phyloP scores from a whole-genome alignment of 1,140 invertebrate genomes.

The Doryteuthis pealeii region DNA sequence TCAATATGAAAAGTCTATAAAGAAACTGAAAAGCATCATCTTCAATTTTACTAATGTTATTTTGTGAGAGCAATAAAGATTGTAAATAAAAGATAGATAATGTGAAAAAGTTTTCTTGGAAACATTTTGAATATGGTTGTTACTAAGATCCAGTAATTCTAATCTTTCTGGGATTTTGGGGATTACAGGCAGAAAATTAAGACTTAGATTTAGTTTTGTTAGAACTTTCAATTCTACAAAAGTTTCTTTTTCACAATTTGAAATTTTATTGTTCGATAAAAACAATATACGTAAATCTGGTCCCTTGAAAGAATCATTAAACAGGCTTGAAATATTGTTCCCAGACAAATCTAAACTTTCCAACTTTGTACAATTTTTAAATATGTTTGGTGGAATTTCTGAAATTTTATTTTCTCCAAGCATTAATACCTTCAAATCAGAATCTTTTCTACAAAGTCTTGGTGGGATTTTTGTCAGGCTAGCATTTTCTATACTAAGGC shows the following conservation, averaged over 20 bases:
- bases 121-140: conserved; percentile 19
- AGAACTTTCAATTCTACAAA: neutral
- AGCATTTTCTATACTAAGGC: neutral
- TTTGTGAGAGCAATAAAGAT: conserved; percentile 26
- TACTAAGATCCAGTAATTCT: conserved; percentile 14
- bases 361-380: neutral
- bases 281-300: neutral
- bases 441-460: neutral
- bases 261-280: neutral
- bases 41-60: conserved; percentile 27
- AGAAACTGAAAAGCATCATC: conserved; percentile 31
- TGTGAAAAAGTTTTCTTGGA: conserved; percentile 8
- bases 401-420: neutral
- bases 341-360: neutral
- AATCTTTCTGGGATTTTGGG: neutral
- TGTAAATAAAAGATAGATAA: conserved; percentile 24
- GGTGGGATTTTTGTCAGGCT: neutral
- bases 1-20: conserved; percentile 23
- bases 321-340: neutral
- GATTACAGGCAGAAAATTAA: neutral
- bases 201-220: neutral
- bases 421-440: neutral
- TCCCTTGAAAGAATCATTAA: neutral
- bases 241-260: neutral
- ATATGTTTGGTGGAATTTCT: neutral